Base-by-base conservation (phyloP, 2,113 vertebrate genomes). In the Pagrus major region DNA sequence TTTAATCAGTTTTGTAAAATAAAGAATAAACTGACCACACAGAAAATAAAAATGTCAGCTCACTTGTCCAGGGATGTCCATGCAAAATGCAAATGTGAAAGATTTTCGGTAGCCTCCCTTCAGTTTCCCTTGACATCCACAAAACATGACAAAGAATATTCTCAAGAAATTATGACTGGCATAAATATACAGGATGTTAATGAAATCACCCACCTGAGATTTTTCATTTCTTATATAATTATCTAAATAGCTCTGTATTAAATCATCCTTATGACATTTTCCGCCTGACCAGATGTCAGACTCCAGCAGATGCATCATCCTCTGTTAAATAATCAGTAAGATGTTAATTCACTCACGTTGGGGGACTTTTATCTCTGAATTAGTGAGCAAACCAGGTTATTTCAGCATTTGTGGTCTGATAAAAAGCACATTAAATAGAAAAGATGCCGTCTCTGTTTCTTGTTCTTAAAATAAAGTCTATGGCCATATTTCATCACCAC, bases 301-400 rank as follows among this genome's bases (percentile, higher is more conserved):
- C 10, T 12, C 16, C 4, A 51, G 12, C 27, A 35, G 44, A 31
- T 64, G 20, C 46, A 21, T 35, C 16, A 55, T 61, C 33, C 49
- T 23, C 18, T 52, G 33, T 42, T 61, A 59, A 65, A 59, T 54
- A 79, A 23, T 46, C 67, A 4, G 6, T 49, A 59, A 66, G 49
- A 69, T 70, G 23, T 59, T 31, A 25, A 66, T 76, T 71, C 23
- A 31, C 46, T 76, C 39, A 54, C 35, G 39, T 66, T 59, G 70
- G 14, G 49, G 10, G 39, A n/a, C 12, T 72, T 37, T 46, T 9
- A n/a, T 23, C 9, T 20, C 41, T 23, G 31, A 71, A 35, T 59
- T 42, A 44, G 68, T 23, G 37, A 39, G 41, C n/a, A 68, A 31
- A 4, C 6, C 39, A 12, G 37, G 18, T 63, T 55, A 61, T 39